Evolutionary conservation across 2,888 invertebrate species (phyloP).

Genomic region (Autographa pulchrina): DNA sequence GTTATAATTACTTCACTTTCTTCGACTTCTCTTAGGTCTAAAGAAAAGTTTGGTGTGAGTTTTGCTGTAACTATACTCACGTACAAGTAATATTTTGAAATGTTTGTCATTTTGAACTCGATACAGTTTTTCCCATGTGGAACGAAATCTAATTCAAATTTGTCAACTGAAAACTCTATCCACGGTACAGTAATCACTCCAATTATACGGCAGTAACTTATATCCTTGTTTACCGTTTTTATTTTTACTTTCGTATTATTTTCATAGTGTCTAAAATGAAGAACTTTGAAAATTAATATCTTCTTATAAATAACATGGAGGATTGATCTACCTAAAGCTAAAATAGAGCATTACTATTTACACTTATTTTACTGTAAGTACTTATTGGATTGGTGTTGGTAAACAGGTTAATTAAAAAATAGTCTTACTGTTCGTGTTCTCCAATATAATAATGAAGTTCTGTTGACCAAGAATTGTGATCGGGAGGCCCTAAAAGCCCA

Average conservation of each 20-base stretch:
- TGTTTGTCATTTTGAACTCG: constrained; percentile 80
- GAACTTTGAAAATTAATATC: not conserved
- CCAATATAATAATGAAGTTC: constrained; percentile 78
- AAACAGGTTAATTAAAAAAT: not conserved
- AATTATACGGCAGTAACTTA: constrained; percentile 77
- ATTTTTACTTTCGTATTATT: constrained; percentile 79
- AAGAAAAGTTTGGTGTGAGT: constrained; percentile 75
- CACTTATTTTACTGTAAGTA: not conserved
- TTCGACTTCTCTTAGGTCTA: constrained; percentile 67
- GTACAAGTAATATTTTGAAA: constrained; percentile 79
- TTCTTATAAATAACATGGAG: no score
- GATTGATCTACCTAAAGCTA: no score
- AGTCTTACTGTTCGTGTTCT: constrained; percentile 73
- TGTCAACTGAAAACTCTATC: constrained; percentile 78
- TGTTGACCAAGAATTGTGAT: constrained; percentile 69
- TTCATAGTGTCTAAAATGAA: constrained; percentile 76
- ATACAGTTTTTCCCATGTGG: constrained; percentile 66
- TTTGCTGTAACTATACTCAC: constrained; percentile 77
- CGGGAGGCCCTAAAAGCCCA: constrained; percentile 88
- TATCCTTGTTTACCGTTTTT: constrained; percentile 77
- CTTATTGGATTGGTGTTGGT: not conserved
- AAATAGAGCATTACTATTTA: not conserved
- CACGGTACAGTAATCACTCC: constrained; percentile 84
- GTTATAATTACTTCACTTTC: constrained; percentile 66
- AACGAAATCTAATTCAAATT: constrained; percentile 78